phyloP scores from a whole-genome alignment of 2,888 invertebrate genomes.

The Tribolium freemani region DNA sequence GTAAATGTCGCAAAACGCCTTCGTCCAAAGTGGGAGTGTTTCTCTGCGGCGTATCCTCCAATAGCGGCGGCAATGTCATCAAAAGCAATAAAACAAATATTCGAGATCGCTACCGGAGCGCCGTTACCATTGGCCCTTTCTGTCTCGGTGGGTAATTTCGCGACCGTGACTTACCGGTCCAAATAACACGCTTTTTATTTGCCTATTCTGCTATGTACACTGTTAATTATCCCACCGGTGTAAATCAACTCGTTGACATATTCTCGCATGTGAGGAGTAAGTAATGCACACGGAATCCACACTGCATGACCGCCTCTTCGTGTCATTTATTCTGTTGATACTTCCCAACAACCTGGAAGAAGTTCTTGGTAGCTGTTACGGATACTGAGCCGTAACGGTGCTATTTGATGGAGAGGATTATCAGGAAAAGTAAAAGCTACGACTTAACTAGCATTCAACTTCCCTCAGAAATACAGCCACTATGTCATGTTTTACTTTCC shows the following conservation, averaged over 20 bases:
- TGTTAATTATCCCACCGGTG: conserved; percentile 15
- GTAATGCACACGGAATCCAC: conserved; percentile 3
- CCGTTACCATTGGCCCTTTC: conserved; percentile 52
- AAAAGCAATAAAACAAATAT: conserved; percentile 60
- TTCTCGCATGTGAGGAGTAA: conserved; percentile 16
- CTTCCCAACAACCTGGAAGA: conserved; percentile 3
- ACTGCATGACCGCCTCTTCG: conserved; percentile 18
- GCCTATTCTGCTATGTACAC: conserved; percentile 4
- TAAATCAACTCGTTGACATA: conserved; percentile 32
- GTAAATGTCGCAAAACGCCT: conserved; percentile 26
- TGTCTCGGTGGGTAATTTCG: conserved; percentile 24
- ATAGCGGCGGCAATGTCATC: conserved; percentile 59
- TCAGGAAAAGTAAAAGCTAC: no score
- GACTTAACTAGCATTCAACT: no score
- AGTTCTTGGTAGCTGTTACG: conserved; percentile 8
- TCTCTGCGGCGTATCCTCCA: conserved; percentile 53
- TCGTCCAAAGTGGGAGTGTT: conserved; percentile 56
- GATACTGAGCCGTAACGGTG: conserved; percentile 9
- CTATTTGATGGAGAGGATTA: background rate
- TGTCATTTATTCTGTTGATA: background rate
- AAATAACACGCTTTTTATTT: conserved; percentile 36
- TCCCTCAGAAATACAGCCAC: no score
- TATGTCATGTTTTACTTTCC: no score
- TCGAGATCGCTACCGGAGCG: conserved; percentile 51
- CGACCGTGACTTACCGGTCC: conserved; percentile 56